Evolutionary conservation across 2,888 invertebrate species (phyloP), one percentile per base, ranked within the genome.

Genomic region (Elmis aenea): DNA sequence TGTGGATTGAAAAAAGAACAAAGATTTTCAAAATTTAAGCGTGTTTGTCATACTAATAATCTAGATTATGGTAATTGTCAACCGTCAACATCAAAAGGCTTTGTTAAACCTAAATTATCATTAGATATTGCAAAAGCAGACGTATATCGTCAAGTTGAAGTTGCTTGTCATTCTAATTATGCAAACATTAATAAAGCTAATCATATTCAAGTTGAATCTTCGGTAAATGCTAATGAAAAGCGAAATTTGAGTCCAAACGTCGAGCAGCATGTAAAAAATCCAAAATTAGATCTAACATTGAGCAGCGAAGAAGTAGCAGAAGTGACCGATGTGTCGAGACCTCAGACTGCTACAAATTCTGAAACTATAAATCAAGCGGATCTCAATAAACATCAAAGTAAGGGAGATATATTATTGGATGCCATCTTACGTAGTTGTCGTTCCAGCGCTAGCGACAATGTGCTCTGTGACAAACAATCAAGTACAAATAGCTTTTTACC

Each of bases 271-370:
- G 31, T 48, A 6, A 55, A 57, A 33, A 63, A 61, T 26, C 49
- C 51, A 5, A 68, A 66, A 32, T 61, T 68, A 34, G 68, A 67
- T 41, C 48, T 69, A 31, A 68, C 66, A 37, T 52, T 68, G 22
- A 68, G 63, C 41, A 64, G 61, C 18, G 58, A 63, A 2, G 70
- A 70, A 38, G 64, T 69, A 38, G 62, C 65, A 35, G 68, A 70
- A 46, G 68, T 67, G 2, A 41, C 69, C 26, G 65, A 66, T 8
- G 69, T 69, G 4, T 45, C 69, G 22, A 57, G 66, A 29, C 59
- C 61, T 2, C 64, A 66, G 0, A 56, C 57, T 0, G 56, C 57
- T 4, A 52, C 57, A 4, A 49, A 54, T 42, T 47, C 48, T 31
- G 29, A 32, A 4, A 37, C 55, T 4, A 48, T 30, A 16, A 38